These are phyloP conservation scores for Ficedula albicollis DNA, from an alignment of 2,797 vertebrate species.

Conservation along the genomic window DNA sequence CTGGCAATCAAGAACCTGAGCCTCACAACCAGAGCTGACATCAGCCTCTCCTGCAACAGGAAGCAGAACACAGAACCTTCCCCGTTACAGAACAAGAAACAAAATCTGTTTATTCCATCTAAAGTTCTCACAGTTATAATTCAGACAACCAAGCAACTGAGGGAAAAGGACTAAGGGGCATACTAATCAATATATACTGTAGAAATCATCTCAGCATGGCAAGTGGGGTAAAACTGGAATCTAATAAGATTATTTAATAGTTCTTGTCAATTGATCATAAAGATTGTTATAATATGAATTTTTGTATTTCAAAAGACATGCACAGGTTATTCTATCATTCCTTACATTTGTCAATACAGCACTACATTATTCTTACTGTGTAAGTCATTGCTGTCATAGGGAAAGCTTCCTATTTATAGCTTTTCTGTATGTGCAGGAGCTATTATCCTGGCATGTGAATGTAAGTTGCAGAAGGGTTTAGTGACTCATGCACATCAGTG, in stretches of 20 bases:
- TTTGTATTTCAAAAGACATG: not conserved
- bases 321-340: not conserved
- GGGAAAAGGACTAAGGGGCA: not conserved
- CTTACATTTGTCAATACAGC: not conserved
- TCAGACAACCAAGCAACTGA: not conserved
- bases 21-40: not conserved
- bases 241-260: not conserved
- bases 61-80: not conserved
- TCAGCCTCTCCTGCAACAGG: not conserved
- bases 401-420: not conserved
- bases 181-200: not conserved
- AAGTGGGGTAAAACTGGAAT: not conserved
- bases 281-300: not conserved
- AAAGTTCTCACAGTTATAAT: not conserved
- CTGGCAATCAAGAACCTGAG: not conserved
- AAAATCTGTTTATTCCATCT: not conserved
- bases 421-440: not conserved
- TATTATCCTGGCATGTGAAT: not conserved
- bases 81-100: not conserved
- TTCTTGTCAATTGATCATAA: not conserved
- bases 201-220: not conserved
- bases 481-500: not conserved
- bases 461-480: not conserved
- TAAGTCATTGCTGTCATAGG: not conserved
- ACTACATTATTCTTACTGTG: not conserved